A percentile compares a stretch with the other conserved stretches of the same genome.
These are phyloP conservation scores for Druon quercuslanigerum DNA, from an alignment of 1,140 invertebrate species.

Conservation along the genomic window DNA sequence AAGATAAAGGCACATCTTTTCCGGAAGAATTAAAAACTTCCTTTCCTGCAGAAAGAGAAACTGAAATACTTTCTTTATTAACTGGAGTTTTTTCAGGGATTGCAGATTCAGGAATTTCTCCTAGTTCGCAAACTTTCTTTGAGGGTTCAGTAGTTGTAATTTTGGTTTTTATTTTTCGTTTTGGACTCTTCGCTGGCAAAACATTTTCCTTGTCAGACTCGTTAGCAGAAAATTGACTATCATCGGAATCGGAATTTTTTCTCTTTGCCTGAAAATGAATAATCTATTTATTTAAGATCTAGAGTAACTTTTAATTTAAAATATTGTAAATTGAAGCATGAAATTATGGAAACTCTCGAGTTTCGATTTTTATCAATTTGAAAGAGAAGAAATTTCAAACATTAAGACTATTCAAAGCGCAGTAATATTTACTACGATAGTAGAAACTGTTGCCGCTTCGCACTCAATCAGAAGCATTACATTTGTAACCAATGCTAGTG, in stretches of 20 bases:
- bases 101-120: background rate
- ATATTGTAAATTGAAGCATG: too few species aligned
- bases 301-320: too few species aligned
- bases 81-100: too few species aligned
- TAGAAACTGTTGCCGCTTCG: too few species aligned
- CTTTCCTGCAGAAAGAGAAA: background rate
- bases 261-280: conserved; percentile 10
- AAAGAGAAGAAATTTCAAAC: too few species aligned
- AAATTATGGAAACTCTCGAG: too few species aligned
- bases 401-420: too few species aligned
- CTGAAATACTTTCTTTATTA: background rate
- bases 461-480: too few species aligned
- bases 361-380: too few species aligned
- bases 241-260: conserved; percentile 15
- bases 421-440: too few species aligned
- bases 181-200: conserved; percentile 38
- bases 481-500: too few species aligned
- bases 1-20: too few species aligned
- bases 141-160: conserved; percentile 16
- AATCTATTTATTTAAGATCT: background rate
- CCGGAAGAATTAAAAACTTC: background rate
- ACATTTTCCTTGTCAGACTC: conserved; percentile 60
- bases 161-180: conserved; percentile 39
- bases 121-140: background rate
- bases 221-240: conserved; percentile 36